Conservation (phyloP, 2,888 invertebrate species). For the Margaritifera margaritifera region DNA sequence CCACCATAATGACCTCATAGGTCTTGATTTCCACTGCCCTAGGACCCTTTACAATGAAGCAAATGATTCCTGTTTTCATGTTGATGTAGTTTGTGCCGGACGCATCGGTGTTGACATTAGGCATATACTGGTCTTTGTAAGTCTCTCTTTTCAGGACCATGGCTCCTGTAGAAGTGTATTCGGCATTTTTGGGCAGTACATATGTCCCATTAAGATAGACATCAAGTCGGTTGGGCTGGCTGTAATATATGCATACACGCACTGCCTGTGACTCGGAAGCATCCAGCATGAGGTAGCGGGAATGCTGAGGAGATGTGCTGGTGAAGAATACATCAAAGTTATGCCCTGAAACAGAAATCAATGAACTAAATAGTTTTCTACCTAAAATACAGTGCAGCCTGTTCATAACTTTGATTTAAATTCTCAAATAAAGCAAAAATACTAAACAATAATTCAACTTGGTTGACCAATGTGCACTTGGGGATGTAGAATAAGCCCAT, state of each 20-base stretch:
- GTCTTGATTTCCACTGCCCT: conserved; percentile 44
- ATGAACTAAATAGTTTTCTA: too few species aligned
- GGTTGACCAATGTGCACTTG: too few species aligned
- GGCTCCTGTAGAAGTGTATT: too few species aligned
- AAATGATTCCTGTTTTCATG: conserved; percentile 38
- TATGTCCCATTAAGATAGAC: conserved; percentile 44
- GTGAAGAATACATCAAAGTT: conserved; percentile 59
- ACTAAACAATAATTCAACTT: too few species aligned
- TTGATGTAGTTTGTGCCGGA: conserved; percentile 61
- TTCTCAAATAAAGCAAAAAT: too few species aligned
- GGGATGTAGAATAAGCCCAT: too few species aligned
- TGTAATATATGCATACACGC: conserved; percentile 54
- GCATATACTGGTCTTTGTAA: too few species aligned
- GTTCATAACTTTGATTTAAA: too few species aligned
- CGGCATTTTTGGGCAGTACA: conserved; percentile 49
- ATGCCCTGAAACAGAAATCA: conserved; percentile 39
- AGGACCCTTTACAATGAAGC: conserved; percentile 53
- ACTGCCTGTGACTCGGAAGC: conserved; percentile 45
- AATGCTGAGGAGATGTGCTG: conserved; percentile 58
- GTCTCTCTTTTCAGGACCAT: too few species aligned
- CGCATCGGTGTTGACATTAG: conserved; percentile 12
- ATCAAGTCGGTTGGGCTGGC: conserved; percentile 52
- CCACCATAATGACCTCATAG: conserved; percentile 46
- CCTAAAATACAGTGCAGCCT: too few species aligned
- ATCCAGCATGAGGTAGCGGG: conserved; percentile 60